Evolutionary conservation across 1,140 invertebrate species (phyloP).

Genomic region (Zaprionus ornatus): DNA sequence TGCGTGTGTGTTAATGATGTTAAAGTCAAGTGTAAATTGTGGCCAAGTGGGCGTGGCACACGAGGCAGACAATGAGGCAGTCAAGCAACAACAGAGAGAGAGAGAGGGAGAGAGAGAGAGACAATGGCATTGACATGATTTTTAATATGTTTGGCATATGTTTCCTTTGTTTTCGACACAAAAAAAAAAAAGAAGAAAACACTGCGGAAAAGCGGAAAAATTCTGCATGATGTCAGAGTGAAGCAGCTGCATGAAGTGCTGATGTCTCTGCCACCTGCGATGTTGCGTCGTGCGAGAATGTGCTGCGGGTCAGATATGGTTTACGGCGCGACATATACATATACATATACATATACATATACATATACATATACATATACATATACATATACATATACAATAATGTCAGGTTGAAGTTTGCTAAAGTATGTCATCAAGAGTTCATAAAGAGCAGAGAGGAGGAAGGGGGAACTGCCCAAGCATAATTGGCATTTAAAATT

Average conservation of each 20-base stretch:
- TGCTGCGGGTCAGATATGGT: neutral
- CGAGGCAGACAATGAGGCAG: neutral
- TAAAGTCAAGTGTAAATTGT: conserved; percentile 52
- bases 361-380: neutral
- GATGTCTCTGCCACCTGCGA: neutral
- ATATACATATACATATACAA: neutral
- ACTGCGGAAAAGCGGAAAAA: conserved; percentile 25
- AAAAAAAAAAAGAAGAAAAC: neutral
- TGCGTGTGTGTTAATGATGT: conserved; percentile 45
- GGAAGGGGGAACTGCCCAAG: neutral
- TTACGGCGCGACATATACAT: neutral
- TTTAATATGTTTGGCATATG: conserved; percentile 56
- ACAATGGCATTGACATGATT: conserved; percentile 51
- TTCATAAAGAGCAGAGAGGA: conserved; percentile 23
- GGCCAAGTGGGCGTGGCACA: conserved; percentile 27
- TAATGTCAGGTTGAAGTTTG: conserved; percentile 1
- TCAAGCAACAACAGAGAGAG: no score
- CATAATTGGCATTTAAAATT: conserved; percentile 47
- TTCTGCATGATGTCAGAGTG: conserved; percentile 1
- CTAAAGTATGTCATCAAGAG: conserved; percentile 36
- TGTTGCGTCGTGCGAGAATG: neutral
- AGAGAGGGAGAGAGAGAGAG: neutral
- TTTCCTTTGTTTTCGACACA: conserved; percentile 34
- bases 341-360: neutral
- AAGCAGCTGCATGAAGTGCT: neutral